phyloP scores from a whole-genome alignment of 2,797 vertebrate genomes.

The Diplodus sargus region DNA sequence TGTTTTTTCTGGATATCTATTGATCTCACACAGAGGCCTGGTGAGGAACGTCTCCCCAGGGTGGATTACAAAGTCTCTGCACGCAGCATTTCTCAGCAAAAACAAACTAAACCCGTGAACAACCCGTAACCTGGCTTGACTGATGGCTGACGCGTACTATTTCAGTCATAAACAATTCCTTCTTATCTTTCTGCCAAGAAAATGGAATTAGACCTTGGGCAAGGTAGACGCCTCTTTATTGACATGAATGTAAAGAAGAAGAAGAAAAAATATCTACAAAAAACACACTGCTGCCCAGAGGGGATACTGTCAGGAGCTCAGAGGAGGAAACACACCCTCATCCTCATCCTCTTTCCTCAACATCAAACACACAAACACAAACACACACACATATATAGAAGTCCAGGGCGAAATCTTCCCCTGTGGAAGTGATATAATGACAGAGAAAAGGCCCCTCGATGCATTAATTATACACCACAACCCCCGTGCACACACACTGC shows the following conservation, averaged over 20 bases:
- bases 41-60: not conserved
- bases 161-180: slow-evolving; percentile 24
- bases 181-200: slow-evolving; percentile 23
- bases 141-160: not conserved
- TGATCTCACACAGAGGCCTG: not conserved
- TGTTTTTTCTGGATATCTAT: not conserved
- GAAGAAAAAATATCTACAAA: not conserved
- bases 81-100: slow-evolving; percentile 2
- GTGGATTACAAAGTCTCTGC: not conserved
- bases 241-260: slow-evolving; percentile 10
- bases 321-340: slow-evolving; percentile 45
- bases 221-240: slow-evolving; percentile 10
- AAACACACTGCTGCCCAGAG: slow-evolving; percentile 26
- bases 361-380: slow-evolving; percentile 46
- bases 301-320: slow-evolving; percentile 28
- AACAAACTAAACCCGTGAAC: slow-evolving; percentile 21
- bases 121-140: slow-evolving; percentile 6
- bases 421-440: slow-evolving; percentile 47
- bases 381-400: slow-evolving; percentile 31
- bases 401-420: not conserved
- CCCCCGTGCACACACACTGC: slow-evolving; percentile 2
- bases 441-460: not conserved
- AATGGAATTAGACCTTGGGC: slow-evolving; percentile 13
- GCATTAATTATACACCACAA: slow-evolving; percentile 34
- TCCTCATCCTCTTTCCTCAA: slow-evolving; percentile 39